Evolutionary conservation across 2,888 invertebrate genomes (phyloP).

Genomic region (Parasteatoda lunata): DNA sequence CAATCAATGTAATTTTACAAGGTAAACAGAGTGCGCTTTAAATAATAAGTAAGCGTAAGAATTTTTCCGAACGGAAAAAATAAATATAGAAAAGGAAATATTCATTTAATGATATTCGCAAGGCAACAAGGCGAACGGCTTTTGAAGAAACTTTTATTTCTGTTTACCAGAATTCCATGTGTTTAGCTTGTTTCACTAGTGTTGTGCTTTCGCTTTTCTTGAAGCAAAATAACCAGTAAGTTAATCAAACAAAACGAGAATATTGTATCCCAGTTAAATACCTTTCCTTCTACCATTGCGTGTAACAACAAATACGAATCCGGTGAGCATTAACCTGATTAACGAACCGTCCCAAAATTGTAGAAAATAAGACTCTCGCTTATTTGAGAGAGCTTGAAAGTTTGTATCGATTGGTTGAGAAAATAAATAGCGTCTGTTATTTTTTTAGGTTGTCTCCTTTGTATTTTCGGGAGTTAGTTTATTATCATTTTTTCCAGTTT

Average conservation of each 20-base stretch:
- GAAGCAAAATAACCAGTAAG: background rate
- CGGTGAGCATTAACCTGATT: constrained; percentile 3
- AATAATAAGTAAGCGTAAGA: no score
- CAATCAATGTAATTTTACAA: no score
- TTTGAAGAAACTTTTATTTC: no score
- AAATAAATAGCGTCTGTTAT: background rate
- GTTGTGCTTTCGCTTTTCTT: background rate
- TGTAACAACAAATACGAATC: background rate
- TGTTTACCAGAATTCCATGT: no score
- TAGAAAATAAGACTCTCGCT: background rate
- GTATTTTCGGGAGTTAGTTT: background rate
- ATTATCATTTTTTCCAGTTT: background rate
- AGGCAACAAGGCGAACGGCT: no score
- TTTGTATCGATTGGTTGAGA: background rate
- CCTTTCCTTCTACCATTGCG: background rate
- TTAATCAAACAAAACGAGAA: constrained; percentile 2
- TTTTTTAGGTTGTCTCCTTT: background rate
- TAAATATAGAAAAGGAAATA: no score
- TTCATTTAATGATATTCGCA: no score
- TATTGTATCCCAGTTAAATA: constrained; percentile 5
- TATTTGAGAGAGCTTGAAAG: background rate
- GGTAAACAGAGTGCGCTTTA: no score
- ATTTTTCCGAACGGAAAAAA: no score
- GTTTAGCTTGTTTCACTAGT: background rate
- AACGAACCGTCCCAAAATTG: background rate